Evolutionary conservation across 2,888 invertebrate species (phyloP).

Genomic region (Cosmopolites sordidus): DNA sequence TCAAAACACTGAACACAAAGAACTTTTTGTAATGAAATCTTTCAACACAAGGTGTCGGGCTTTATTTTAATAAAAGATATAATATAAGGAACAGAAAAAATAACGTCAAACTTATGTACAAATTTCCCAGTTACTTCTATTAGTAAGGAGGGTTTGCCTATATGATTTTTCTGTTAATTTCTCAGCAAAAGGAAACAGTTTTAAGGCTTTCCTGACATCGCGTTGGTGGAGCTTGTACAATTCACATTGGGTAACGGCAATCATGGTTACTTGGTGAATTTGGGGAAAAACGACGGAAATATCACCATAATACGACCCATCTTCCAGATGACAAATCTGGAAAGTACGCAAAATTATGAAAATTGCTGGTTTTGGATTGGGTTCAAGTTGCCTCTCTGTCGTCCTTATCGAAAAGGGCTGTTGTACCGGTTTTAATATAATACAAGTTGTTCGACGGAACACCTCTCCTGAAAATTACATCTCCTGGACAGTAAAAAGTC

Average conservation of each 20-base stretch:
- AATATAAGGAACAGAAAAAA: too few relatives aligned
- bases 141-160: background rate
- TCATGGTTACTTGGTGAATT: slow-evolving; percentile 7
- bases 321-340: slow-evolving; percentile 21
- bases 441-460: slow-evolving; percentile 5
- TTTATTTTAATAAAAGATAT: too few relatives aligned
- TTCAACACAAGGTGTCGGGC: too few relatives aligned
- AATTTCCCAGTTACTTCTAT: background rate
- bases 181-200: background rate
- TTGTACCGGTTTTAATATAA: slow-evolving; percentile 16
- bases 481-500: slow-evolving; percentile 15
- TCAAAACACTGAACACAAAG: too few relatives aligned
- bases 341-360: background rate
- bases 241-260: slow-evolving; percentile 10
- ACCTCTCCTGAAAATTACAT: slow-evolving; percentile 10
- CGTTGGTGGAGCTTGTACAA: slow-evolving; percentile 5
- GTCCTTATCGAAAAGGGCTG: slow-evolving; percentile 17
- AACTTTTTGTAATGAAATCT: too few relatives aligned
- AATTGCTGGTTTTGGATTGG: background rate
- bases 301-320: slow-evolving; percentile 17
- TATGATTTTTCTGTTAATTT: background rate
- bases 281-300: slow-evolving; percentile 9
- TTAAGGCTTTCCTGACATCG: background rate
- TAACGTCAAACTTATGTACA: too few relatives aligned
- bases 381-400: slow-evolving; percentile 10